Evolutionary conservation across 2,797 vertebrate species (phyloP), one percentile per base, ranked within the genome.

Genomic region (Parambassis ranga): DNA sequence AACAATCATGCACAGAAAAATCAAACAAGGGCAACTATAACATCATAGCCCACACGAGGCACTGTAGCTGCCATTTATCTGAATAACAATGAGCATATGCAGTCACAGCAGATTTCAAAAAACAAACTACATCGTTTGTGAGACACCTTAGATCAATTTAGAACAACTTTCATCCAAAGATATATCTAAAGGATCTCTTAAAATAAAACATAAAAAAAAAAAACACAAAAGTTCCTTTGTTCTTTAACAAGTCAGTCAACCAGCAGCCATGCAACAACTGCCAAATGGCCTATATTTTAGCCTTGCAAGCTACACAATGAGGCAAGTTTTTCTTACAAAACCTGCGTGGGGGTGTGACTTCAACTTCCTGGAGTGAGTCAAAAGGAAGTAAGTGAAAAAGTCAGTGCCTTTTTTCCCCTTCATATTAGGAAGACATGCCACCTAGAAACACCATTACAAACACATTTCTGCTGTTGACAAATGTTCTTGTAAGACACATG

Each of bases 301-400:
- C 48, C 30, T 58, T 47, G 37, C 37, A 56, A 43, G 37, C 15
- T 22, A 18, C 47, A 59, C 2, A 2, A 42, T 26, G 50, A 62
- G 14, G 15, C 24, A 71, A 8, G 16, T 31, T 69, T 44, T 43
- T 76, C 30, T 73, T 66, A 69, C 38, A 61, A 77, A 79, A 77
- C 48, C 72, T 50, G 63, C 26, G 36, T 36, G 39, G 4, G 10
- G 19, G 3, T 58, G 50, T 15, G 37, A 57, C 46, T 55, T 76
- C 28, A 44, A 53, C 72, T 77, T 83, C 60, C 81, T 84, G 65
- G 65, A 77, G 55, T 49, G 53, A 74, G 31, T 82, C 16, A 58
- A 66, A 56, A 47, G 53, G 56, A 79, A 64, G 32, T 56, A 1
- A 56, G 50, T 55, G 46, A 56, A 16, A 32, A 31, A n/a, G n/a